Evolutionary conservation across 2,113 vertebrate genomes (phyloP).

Genomic region (Rattus norvegicus): GRCr8 NC_086019.1:163853501-163854000

Average conservation of each 20-base stretch:
- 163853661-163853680: slow-evolving; percentile 58
- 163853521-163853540: background rate
- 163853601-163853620: slow-evolving; percentile 56
- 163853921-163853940: slow-evolving; percentile 60
- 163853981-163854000: slow-evolving; percentile 73
- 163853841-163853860: slow-evolving; percentile 55
- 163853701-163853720: slow-evolving; percentile 8
- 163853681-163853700: slow-evolving; percentile 10
- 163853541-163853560: background rate
- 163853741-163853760: slow-evolving; percentile 39
- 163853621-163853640: slow-evolving; percentile 39
- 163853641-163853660: slow-evolving; percentile 26
- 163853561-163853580: slow-evolving; percentile 7
- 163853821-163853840: slow-evolving; percentile 55
- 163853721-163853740: background rate
- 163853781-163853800: slow-evolving; percentile 31
- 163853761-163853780: slow-evolving; percentile 1
- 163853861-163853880: slow-evolving; percentile 60
- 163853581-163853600: slow-evolving; percentile 23
- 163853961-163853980: slow-evolving; percentile 79
- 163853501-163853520: slow-evolving; percentile 45
- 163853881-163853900: slow-evolving; percentile 55
- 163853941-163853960: slow-evolving; percentile 70
- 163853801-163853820: slow-evolving; percentile 24
- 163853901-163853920: slow-evolving; percentile 58